Base-by-base conservation (phyloP, 1,140 invertebrate genomes). In the Akabosia matsudoensis region DNA sequence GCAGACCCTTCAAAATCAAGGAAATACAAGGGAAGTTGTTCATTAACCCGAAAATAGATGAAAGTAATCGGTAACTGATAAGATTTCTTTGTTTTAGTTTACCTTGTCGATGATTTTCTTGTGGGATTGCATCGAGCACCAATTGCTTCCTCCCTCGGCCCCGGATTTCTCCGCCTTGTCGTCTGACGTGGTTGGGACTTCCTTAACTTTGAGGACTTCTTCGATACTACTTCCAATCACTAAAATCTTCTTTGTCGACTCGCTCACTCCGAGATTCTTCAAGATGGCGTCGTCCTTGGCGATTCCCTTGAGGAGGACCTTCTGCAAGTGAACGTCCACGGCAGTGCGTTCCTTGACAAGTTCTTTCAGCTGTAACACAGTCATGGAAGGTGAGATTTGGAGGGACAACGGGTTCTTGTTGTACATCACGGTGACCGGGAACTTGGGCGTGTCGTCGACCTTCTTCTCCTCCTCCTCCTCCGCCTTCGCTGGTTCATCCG, bases 181-280 rank as follows among this genome's bases (percentile, higher is more conserved):
- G 2, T 76, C 76, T 0, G 56, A 75, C 75, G 56, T 0, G 51
- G 28, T 51, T 31, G 85, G 87, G 77, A 90, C 86, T 84, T 89
- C 89, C 72, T 92, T 92, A 67, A 96, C 90, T 81, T 92, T 90
- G 80, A 96, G 84, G 54, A 97, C 91, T 84, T 96, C 94, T 85
- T 92, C 91, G 83, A 96, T 87, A 82, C 94, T 95, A n/a, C 93
- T 95, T 45, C 94, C 95, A 70, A 97, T 92, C 76, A 97, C 90
- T 93, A 97, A 95, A 18, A 97, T 89, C 88, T 97, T 97, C 73
- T 67, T 67, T 1, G 61, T 67, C 10, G 3, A 14, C 7, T 4
- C 26, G 1, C 1, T 7, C 13, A 67, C 61, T 24, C 61, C 61
- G 70, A 93, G 86, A 84, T 90, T 90, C 83, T 90, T 86, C 76